A percentile compares a stretch with the other conserved stretches of the same genome.
phyloP scores from a whole-genome alignment of 2,888 invertebrate genomes.

The Euzophera pinguis region DNA sequence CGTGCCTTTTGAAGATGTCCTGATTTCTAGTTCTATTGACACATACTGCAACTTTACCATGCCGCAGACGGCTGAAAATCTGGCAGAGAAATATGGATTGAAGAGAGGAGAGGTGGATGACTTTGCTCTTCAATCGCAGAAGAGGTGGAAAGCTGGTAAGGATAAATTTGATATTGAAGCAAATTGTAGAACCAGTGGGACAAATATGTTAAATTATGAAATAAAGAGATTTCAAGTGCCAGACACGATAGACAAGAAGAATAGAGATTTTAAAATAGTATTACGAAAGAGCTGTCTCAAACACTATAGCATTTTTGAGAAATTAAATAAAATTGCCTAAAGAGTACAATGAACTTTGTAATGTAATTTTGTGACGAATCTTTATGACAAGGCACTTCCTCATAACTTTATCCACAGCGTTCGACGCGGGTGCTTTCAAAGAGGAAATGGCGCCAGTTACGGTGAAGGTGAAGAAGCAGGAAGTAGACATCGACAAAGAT shows the following conservation, averaged over 20 bases:
- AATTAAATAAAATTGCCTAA: no score
- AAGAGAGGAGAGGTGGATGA: slow-evolving; percentile 90
- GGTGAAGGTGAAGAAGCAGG: slow-evolving; percentile 89
- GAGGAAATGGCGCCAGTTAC: slow-evolving; percentile 92
- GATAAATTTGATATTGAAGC: neutral
- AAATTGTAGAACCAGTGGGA: no score
- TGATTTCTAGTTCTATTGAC: slow-evolving; percentile 87
- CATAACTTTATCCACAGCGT: slow-evolving; percentile 74
- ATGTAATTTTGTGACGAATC: no score
- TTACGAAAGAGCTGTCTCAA: no score
- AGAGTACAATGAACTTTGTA: no score
- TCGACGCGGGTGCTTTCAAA: slow-evolving; percentile 92
- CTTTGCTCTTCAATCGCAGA: slow-evolving; percentile 91
- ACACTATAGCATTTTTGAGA: no score
- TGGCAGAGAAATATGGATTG: slow-evolving; percentile 90
- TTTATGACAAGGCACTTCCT: neutral
- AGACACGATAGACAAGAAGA: no score
- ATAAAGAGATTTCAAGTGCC: no score
- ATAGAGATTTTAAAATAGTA: no score
- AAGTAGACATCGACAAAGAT: slow-evolving; percentile 88
- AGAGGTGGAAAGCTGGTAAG: slow-evolving; percentile 90
- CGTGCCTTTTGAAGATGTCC: slow-evolving; percentile 88
- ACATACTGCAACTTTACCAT: slow-evolving; percentile 93
- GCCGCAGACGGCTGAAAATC: slow-evolving; percentile 96
- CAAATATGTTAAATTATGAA: no score